A percentile compares a stretch with the other conserved stretches of the same genome.
Conservation (phyloP, 2,888 invertebrate species). For the Chrysina gloriosa region DNA sequence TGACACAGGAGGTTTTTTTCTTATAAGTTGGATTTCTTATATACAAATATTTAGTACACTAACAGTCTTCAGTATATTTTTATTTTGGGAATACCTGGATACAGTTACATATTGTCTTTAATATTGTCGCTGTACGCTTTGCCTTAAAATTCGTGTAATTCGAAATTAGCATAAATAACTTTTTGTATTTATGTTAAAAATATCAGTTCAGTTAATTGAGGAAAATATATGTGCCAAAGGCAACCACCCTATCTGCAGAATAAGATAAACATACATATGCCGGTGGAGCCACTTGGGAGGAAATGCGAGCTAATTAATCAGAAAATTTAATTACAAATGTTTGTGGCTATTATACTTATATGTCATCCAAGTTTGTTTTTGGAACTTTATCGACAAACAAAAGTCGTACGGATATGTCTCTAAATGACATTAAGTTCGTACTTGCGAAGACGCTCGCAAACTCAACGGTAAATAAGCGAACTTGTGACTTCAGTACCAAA, state of each 20-base stretch:
- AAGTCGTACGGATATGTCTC: slow-evolving; percentile 26
- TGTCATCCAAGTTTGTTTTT: not conserved
- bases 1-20: slow-evolving; percentile 16
- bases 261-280: not conserved
- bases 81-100: not conserved
- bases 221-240: not conserved
- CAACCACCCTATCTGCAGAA: no score
- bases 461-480: slow-evolving; percentile 38
- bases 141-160: no score
- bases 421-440: slow-evolving; percentile 25
- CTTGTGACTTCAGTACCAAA: slow-evolving; percentile 36
- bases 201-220: not conserved
- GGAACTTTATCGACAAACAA: slow-evolving; percentile 20
- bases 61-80: slow-evolving; percentile 1
- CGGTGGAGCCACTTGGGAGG: not conserved
- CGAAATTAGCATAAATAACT: no score
- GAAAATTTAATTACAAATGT: slow-evolving; percentile 3
- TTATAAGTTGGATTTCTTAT: not conserved
- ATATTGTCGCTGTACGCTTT: no score
- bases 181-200: not conserved
- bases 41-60: slow-evolving; percentile 24
- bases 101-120: no score
- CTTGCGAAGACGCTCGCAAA: slow-evolving; percentile 34
- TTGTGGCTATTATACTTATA: slow-evolving; percentile 7
- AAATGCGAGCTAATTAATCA: slow-evolving; percentile 1